These are phyloP conservation scores for Eurystomus gularis DNA, from an alignment of 2,113 vertebrate species.

Conservation along the genomic window DNA sequence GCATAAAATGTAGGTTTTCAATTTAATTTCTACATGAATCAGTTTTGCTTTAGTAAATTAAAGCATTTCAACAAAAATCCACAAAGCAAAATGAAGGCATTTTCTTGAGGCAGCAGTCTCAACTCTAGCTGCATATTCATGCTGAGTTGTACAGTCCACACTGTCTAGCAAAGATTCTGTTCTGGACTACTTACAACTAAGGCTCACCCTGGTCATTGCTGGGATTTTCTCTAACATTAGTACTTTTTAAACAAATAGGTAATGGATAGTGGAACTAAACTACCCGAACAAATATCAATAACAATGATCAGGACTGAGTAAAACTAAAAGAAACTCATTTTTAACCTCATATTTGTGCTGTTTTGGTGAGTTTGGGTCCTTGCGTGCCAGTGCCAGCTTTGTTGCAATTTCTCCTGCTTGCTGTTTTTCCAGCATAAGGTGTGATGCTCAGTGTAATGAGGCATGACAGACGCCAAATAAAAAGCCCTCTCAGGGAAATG, in stretches of 20 bases:
- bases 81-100: not conserved
- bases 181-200: not conserved
- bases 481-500: not conserved
- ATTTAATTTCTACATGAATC: not conserved
- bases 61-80: not conserved
- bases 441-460: constrained; percentile 31
- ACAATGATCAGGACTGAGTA: not conserved
- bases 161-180: not conserved
- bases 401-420: not conserved
- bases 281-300: not conserved
- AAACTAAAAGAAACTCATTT: not conserved
- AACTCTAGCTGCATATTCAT: not conserved
- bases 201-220: not conserved
- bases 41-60: not conserved
- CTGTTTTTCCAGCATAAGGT: constrained; percentile 27
- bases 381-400: constrained; percentile 8
- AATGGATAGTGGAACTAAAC: not conserved
- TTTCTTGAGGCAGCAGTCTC: not conserved
- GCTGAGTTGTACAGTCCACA: not conserved
- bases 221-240: not conserved
- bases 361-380: not conserved
- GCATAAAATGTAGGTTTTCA: not conserved
- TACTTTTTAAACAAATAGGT: not conserved
- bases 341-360: not conserved
- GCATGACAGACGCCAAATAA: constrained; percentile 1